Evolutionary conservation across 1,140 invertebrate species (phyloP), one percentile per base, ranked within the genome.

Genomic region (Eubasilissa regina): DNA sequence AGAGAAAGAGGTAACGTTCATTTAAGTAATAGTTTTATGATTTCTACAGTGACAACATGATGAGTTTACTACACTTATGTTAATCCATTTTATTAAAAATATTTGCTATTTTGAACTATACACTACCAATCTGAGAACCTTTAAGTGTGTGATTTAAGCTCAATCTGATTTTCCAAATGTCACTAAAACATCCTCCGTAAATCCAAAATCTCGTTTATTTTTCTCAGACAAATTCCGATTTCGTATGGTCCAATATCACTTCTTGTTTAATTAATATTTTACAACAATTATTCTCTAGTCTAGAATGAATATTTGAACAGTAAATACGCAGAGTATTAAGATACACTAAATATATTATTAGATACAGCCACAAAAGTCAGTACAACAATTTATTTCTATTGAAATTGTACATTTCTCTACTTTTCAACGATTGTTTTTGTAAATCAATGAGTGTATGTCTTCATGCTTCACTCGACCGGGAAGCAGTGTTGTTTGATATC

Each of bases 321-420:
- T 72, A 72, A 78, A 21, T 64, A 78, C 77, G 62, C 58, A 62
- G n/a, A 78, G 48, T 55, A 55, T 43, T 13, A 35, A 56, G 51
- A 74, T 74, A 56, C 48, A 43, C 25, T 74, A 43, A 21, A 35
- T 43, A 55, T 56, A 74, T 78, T 68, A 70, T 62, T 82, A 81
- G 79, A 82, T 80, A 82, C 81, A 82, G 81, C 81, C 81, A 82
- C 81, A 76, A 80, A 80, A 80, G 73, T 82, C 81, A 82, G 81
- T 82, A 82, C 81, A 82, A 80, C 72, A 78, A 78, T 82, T 82
- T 80, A 78, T 75, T 75, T 48, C 78, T 80, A 82, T 80, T 68
- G 77, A 82, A 82, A 82, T 82, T 79, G 81, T 82, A 79, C 81
- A 80, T 70, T 82, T 73, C 51, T 66, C 58, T 77, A 74, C 55